Evolutionary conservation across 2,888 invertebrate genomes (phyloP), one percentile per base, ranked within the genome.

Genomic region (Nephrotoma appendiculata): DNA sequence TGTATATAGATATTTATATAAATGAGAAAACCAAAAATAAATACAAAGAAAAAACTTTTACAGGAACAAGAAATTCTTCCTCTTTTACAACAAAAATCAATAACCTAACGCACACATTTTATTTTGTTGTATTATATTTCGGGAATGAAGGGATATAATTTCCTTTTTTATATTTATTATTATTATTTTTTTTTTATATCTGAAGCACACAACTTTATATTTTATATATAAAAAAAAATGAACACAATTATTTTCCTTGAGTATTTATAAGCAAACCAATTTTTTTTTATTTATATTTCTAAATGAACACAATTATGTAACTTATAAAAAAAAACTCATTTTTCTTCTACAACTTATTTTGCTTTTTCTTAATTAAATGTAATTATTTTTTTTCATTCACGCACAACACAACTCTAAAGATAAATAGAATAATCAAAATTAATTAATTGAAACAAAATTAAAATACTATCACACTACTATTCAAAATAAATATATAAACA

Each of bases 101-200:
- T 85, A 85, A 45, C 44, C 85, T 85, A 85, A 85, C 85, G 85
- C 85, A 85, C 85, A 85, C 85, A 44, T 85, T 85, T 84, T 42
- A 42, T 84, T 84, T 84, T 43, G 41, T 84, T 43, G 71, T 71
- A 71, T 71, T 71, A 31, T 71, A 31, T 71, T 84, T 84, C 84
- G 84, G 84, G 84, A 84, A 43, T 6, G 43, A 43, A 84, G 84
- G 84, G 84, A 84, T 84, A 6, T 84, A 42, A 42, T 42, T 15
- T 84, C 6, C n/a, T 43, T 71, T 31, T 71, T 44, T 44, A 44
- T 31, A 71, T 71, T 52, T 52, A 15, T 52, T 15, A 15, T 15
- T n/a, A n/a, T n/a, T n/a, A n/a, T n/a, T n/a, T n/a, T n/a, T 15
- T 52, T 52, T 52, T 52, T 52, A 19, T 52, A 71, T 71, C 71